Percentiles rank a stretch among this genome's conserved stretches.
These are phyloP conservation scores for Ethmia dodecea DNA, from an alignment of 2,888 invertebrate species.

Conservation along the genomic window DNA sequence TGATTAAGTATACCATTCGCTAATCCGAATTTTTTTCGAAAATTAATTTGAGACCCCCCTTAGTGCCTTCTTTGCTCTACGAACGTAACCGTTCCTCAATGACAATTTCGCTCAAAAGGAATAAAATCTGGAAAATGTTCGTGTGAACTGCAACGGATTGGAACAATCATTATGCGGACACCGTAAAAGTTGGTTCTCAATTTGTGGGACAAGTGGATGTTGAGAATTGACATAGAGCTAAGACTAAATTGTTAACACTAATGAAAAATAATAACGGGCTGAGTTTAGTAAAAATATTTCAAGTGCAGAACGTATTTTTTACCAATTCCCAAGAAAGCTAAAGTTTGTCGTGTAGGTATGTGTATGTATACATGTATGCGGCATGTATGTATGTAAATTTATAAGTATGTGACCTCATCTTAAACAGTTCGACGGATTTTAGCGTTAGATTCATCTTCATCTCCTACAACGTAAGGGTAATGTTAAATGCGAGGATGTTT, in stretches of 20 bases:
- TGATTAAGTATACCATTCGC: too few relatives aligned
- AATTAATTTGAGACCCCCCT: too few relatives aligned
- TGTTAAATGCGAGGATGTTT: too few relatives aligned
- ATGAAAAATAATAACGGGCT: neutral
- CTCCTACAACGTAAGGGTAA: too few relatives aligned
- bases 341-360: too few relatives aligned
- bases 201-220: neutral
- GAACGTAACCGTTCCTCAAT: constrained; percentile 39
- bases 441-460: too few relatives aligned
- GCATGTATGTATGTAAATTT: too few relatives aligned
- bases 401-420: too few relatives aligned
- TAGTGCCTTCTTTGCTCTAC: constrained; percentile 19
- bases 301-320: neutral
- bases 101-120: constrained; percentile 31
- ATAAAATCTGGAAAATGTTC: constrained; percentile 28
- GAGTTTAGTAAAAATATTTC: neutral
- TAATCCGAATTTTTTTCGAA: too few relatives aligned
- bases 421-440: too few relatives aligned
- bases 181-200: constrained; percentile 1
- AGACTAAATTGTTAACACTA: neutral
- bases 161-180: constrained; percentile 13
- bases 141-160: constrained; percentile 12
- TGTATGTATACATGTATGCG: too few relatives aligned
- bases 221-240: too few relatives aligned
- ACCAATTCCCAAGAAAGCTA: neutral